Evolutionary conservation across 2,888 invertebrate species (phyloP).

Genomic region (Epiblema foenella): DNA sequence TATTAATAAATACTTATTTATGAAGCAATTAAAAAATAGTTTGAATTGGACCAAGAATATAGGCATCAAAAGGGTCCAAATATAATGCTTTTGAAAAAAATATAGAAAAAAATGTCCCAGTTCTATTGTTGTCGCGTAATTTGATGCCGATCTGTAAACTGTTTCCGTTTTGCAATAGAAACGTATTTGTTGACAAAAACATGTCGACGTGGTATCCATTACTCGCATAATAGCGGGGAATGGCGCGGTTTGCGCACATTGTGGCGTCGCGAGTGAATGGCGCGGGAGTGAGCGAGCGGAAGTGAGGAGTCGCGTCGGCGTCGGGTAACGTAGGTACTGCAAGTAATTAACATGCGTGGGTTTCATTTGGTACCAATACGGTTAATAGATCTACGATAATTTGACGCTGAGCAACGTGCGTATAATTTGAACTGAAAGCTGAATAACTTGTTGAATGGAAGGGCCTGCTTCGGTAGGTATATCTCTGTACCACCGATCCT

Average conservation of each 20-base stretch:
- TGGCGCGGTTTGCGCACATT: constrained; percentile 34
- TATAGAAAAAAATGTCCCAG: constrained; percentile 37
- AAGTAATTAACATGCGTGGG: background rate
- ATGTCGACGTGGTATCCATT: constrained; percentile 36
- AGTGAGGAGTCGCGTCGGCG: constrained; percentile 36
- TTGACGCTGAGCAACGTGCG: background rate
- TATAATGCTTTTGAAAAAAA: background rate
- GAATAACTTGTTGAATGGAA: background rate
- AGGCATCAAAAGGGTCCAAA: background rate
- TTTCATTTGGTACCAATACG: background rate
- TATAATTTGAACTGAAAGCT: background rate
- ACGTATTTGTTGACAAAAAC: constrained; percentile 30
- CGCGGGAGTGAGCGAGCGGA: constrained; percentile 28
- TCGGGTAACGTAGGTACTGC: background rate
- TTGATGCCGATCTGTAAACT: constrained; percentile 24
- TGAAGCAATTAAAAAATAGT: background rate
- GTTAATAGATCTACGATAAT: background rate
- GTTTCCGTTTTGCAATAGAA: constrained; percentile 36
- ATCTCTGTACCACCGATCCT: background rate
- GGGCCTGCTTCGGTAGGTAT: background rate
- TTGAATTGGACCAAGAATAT: background rate
- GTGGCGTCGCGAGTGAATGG: constrained; percentile 21
- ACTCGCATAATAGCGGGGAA: constrained; percentile 26
- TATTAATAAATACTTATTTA: background rate
- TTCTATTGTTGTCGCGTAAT: constrained; percentile 20